A percentile compares a stretch with the other conserved stretches of the same genome.
Conservation (phyloP, 2,888 invertebrate species). For the Megamerina dolium region DNA sequence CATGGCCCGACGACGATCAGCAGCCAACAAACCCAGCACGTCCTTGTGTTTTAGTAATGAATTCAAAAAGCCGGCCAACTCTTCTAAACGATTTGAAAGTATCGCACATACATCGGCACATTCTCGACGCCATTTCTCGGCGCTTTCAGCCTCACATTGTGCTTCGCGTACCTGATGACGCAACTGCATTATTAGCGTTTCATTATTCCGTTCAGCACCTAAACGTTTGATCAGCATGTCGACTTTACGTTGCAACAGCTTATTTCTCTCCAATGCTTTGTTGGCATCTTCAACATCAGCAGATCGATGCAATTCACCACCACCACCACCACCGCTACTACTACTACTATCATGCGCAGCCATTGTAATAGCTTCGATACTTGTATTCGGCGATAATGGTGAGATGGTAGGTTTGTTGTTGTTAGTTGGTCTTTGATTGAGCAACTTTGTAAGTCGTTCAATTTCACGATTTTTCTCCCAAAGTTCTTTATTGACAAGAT, state of each 20-base stretch:
- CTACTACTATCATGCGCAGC: constrained; percentile 1
- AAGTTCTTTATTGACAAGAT: constrained; percentile 54
- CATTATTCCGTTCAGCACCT: constrained; percentile 28
- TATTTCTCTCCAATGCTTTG: constrained; percentile 41
- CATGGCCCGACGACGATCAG: constrained; percentile 52
- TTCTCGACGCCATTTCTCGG: constrained; percentile 43
- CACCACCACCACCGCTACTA: constrained; percentile 1
- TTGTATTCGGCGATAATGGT: constrained; percentile 20
- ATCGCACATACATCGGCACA: constrained; percentile 46
- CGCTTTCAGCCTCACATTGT: constrained; percentile 34
- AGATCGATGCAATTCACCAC: constrained; percentile 35
- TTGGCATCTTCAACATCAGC: constrained; percentile 39
- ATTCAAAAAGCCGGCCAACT: constrained; percentile 57
- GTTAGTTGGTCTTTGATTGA: constrained; percentile 22
- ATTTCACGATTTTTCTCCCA: constrained; percentile 57
- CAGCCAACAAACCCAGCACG: constrained; percentile 52
- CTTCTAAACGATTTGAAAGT: constrained; percentile 55
- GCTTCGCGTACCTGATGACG: constrained; percentile 34
- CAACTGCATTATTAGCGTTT: constrained; percentile 28
- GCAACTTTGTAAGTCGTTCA: constrained; percentile 50
- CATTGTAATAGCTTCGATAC: constrained; percentile 8
- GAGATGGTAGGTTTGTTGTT: constrained; percentile 16
- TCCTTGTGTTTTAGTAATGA: constrained; percentile 55
- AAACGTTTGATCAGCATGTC: constrained; percentile 39
- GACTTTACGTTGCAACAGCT: constrained; percentile 41